Percentiles rank a stretch among this genome's conserved stretches.
Evolutionary conservation across 2,797 vertebrate species (phyloP).

Genomic region (Girardinus metallicus): DNA sequence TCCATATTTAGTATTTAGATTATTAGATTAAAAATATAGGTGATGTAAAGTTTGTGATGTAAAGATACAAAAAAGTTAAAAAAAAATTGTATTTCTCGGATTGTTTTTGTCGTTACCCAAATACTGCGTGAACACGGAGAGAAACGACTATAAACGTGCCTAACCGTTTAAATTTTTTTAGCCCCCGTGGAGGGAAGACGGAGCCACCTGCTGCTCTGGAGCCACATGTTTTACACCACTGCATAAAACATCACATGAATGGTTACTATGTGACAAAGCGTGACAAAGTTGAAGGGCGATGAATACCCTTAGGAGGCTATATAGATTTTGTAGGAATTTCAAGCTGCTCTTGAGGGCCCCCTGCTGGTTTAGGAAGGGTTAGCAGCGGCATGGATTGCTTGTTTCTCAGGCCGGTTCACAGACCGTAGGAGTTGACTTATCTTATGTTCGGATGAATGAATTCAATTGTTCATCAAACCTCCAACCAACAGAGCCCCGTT

Average conservation of each 20-base stretch:
- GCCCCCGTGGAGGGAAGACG: background rate
- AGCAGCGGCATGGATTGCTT: background rate
- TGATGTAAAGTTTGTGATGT: background rate
- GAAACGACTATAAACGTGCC: background rate
- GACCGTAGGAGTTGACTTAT: background rate
- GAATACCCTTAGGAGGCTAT: background rate
- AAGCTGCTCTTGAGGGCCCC: background rate
- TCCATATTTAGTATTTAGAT: background rate
- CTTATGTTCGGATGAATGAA: background rate
- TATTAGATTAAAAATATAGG: background rate
- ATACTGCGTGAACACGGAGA: background rate
- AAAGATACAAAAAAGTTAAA: background rate
- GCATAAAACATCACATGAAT: background rate
- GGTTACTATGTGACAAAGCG: background rate
- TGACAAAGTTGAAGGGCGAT: background rate
- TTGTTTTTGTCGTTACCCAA: background rate
- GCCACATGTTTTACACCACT: background rate
- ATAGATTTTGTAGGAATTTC: background rate
- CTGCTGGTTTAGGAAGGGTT: background rate
- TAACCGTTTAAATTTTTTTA: background rate
- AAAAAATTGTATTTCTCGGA: background rate
- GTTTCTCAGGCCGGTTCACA: background rate
- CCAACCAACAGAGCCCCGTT: constrained; percentile 3
- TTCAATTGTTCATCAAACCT: constrained; percentile 3
- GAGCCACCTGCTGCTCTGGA: background rate